Conservation (phyloP, 2,113 vertebrate genomes). For the Ptyas mucosa region DNA sequence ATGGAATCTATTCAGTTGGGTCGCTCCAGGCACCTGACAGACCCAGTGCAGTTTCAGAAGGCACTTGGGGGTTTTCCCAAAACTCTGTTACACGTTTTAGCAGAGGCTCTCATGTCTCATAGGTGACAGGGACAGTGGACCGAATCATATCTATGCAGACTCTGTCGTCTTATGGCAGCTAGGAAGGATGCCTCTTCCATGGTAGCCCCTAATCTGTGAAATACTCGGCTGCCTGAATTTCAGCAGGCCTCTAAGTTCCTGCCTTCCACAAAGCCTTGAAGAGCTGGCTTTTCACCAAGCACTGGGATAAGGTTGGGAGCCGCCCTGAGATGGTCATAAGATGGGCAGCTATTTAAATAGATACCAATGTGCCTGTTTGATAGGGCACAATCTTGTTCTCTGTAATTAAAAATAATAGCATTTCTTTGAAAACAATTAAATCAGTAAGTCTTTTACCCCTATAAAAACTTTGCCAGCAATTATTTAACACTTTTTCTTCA, state of each 20-base stretch:
- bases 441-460: slow-evolving; percentile 31
- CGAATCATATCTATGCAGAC: neutral
- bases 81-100: neutral
- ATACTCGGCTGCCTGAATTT: neutral
- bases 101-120: no score
- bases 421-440: slow-evolving; percentile 45
- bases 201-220: neutral
- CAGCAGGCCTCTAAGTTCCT: neutral
- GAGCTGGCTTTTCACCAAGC: neutral
- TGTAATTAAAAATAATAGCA: neutral
- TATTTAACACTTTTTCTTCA: slow-evolving; percentile 66
- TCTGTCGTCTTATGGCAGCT: neutral
- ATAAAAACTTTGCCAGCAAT: slow-evolving; percentile 56
- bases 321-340: neutral
- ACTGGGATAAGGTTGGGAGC: neutral
- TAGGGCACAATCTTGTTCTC: neutral
- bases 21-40: neutral
- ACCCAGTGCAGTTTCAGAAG: neutral
- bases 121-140: neutral
- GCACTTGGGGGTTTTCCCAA: neutral
- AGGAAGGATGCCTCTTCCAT: neutral
- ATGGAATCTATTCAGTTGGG: neutral
- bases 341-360: neutral
- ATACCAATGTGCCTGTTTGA: neutral
- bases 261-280: neutral